Conservation (phyloP, 2,888 invertebrate species). For the Lithophane semibrunnea region DNA sequence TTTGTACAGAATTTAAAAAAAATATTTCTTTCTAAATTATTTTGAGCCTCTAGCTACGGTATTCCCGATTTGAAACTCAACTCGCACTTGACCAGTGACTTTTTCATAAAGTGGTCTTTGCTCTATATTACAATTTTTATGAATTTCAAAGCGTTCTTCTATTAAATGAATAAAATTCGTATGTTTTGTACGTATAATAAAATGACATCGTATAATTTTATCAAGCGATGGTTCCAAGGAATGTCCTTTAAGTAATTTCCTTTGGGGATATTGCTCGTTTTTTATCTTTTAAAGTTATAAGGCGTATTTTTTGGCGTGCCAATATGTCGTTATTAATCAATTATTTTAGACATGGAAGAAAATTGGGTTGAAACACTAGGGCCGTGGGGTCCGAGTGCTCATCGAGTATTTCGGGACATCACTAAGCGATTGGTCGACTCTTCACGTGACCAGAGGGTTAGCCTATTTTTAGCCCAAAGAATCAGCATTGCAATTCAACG, state of each 20-base stretch:
- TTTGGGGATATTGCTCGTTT: slow-evolving; percentile 50
- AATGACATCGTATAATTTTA: slow-evolving; percentile 41
- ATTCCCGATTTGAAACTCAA: not conserved
- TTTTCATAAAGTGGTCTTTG: not conserved
- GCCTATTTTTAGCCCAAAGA: too few relatives aligned
- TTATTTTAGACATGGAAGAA: slow-evolving; percentile 32
- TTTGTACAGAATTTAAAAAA: too few relatives aligned
- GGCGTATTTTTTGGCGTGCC: slow-evolving; percentile 39
- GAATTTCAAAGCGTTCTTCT: slow-evolving; percentile 34
- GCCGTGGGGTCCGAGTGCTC: too few relatives aligned
- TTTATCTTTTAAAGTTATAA: slow-evolving; percentile 27
- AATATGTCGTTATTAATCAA: slow-evolving; percentile 47
- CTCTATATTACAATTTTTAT: slow-evolving; percentile 25
- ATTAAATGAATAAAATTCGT: slow-evolving; percentile 13
- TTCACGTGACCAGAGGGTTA: too few relatives aligned
- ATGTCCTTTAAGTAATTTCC: slow-evolving; percentile 52
- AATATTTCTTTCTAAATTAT: not conserved
- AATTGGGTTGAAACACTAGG: too few relatives aligned
- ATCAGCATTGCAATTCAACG: too few relatives aligned
- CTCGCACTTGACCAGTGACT: not conserved
- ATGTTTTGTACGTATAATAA: slow-evolving; percentile 29
- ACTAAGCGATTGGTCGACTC: too few relatives aligned
- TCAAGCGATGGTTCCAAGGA: slow-evolving; percentile 31
- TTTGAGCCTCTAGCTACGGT: not conserved
- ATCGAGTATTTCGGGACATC: too few relatives aligned